These are phyloP conservation scores for Lethocerus indicus DNA, from an alignment of 1,140 invertebrate species.

Conservation along the genomic window DNA sequence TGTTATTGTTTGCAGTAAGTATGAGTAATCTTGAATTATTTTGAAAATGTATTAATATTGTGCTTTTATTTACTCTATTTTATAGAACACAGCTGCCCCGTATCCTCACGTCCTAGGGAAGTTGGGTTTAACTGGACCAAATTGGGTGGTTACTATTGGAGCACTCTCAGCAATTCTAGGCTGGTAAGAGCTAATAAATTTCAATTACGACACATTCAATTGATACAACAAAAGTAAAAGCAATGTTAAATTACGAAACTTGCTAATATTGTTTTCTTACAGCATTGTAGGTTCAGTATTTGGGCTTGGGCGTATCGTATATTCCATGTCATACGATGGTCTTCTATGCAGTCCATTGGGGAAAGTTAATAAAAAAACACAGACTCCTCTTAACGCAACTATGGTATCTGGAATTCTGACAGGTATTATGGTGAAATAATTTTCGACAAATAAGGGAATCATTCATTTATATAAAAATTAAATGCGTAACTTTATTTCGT, in stretches of 20 bases:
- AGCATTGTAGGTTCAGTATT: slow-evolving; percentile 68
- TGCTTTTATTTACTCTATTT: neutral
- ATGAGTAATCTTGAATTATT: neutral
- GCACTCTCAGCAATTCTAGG: slow-evolving; percentile 5
- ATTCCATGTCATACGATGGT: slow-evolving; percentile 74
- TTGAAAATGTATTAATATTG: neutral
- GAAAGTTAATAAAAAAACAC: slow-evolving; percentile 32
- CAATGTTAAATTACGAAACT: neutral
- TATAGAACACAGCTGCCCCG: slow-evolving; percentile 33
- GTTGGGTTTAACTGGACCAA: slow-evolving; percentile 57
- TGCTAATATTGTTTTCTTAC: slow-evolving; percentile 16
- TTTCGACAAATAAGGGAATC: neutral
- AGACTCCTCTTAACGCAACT: slow-evolving; percentile 8
- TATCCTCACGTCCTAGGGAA: slow-evolving; percentile 64
- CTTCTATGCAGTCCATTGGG: slow-evolving; percentile 62
- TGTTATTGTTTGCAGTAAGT: neutral
- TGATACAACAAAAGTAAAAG: neutral
- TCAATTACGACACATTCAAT: neutral
- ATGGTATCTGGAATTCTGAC: slow-evolving; percentile 8
- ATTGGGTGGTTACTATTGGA: slow-evolving; percentile 70
- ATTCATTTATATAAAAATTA: slow-evolving; percentile 24
- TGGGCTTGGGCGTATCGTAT: slow-evolving; percentile 61
- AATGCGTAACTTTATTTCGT: slow-evolving; percentile 21
- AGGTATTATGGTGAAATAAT: slow-evolving; percentile 1
- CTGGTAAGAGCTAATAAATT: neutral